Conservation (phyloP, 2,888 invertebrate genomes). For the Orchestes rusci region DNA sequence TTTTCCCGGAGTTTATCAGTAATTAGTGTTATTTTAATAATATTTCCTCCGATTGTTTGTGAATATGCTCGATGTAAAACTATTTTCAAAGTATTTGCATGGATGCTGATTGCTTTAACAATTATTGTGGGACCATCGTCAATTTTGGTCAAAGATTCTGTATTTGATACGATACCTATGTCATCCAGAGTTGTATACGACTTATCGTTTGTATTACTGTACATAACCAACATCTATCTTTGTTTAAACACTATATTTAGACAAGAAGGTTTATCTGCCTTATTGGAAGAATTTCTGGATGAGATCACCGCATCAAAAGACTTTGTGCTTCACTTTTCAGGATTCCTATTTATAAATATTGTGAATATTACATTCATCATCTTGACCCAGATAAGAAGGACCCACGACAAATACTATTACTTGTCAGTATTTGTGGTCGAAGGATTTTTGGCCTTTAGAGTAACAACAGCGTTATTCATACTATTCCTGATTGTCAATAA, state of each 20-base stretch:
- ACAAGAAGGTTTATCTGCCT: neutral
- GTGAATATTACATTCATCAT: slow-evolving; percentile 15
- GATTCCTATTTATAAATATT: slow-evolving; percentile 9
- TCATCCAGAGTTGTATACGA: slow-evolving; percentile 15
- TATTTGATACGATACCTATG: slow-evolving; percentile 8
- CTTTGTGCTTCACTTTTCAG: slow-evolving; percentile 10
- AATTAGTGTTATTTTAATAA: slow-evolving; percentile 7
- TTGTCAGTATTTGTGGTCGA: slow-evolving; percentile 12
- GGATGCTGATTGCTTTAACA: slow-evolving; percentile 9
- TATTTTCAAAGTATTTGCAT: slow-evolving; percentile 8
- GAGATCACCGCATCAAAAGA: neutral
- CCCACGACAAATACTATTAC: slow-evolving; percentile 11
- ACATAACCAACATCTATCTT: slow-evolving; percentile 12
- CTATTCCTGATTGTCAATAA: slow-evolving; percentile 15
- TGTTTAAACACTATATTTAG: slow-evolving; percentile 11
- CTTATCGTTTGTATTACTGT: slow-evolving; percentile 12
- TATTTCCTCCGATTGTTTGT: slow-evolving; percentile 11
- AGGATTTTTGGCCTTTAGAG: slow-evolving; percentile 13
- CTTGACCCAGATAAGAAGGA: slow-evolving; percentile 13
- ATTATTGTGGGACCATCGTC: slow-evolving; percentile 8
- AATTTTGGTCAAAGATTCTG: slow-evolving; percentile 9
- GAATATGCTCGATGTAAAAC: slow-evolving; percentile 5
- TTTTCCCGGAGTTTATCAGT: slow-evolving; percentile 3
- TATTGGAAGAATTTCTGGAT: slow-evolving; percentile 6
- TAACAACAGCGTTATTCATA: slow-evolving; percentile 12